A percentile compares a stretch with the other conserved stretches of the same genome.
Evolutionary conservation across 1,140 invertebrate species (phyloP).

Genomic region (Zaprionus ornatus): DNA sequence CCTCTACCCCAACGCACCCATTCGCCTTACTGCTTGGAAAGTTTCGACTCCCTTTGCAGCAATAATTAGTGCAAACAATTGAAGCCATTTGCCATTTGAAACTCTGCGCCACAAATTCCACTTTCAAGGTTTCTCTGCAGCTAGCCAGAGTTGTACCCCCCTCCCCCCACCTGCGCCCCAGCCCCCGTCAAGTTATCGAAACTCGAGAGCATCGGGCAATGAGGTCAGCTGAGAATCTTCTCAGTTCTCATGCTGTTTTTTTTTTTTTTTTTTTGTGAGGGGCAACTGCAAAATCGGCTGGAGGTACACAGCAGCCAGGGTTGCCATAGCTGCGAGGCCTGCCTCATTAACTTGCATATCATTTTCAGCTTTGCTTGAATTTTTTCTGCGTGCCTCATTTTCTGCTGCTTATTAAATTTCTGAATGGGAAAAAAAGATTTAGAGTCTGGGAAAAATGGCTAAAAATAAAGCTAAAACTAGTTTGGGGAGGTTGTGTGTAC

Average conservation of each 20-base stretch:
- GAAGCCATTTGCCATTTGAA: constrained; percentile 53
- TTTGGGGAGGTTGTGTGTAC: neutral
- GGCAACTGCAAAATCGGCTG: constrained; percentile 11
- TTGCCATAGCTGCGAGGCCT: constrained; percentile 55
- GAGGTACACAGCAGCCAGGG: constrained; percentile 19
- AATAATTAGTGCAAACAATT: constrained; percentile 82
- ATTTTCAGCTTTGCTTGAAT: neutral
- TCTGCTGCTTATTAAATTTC: neutral
- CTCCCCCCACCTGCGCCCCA: too few relatives aligned
- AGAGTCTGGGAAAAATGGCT: neutral
- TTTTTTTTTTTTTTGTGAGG: neutral
- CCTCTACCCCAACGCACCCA: neutral
- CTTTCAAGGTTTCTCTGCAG: constrained; percentile 22
- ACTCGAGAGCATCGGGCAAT: neutral
- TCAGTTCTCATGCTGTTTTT: neutral
- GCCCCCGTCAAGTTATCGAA: too few relatives aligned
- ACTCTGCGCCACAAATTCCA: constrained; percentile 55
- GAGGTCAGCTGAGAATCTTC: too few relatives aligned
- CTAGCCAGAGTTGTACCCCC: constrained; percentile 6
- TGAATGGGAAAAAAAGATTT: neutral
- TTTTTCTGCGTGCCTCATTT: neutral
- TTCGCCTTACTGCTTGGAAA: neutral
- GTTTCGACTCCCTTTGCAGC: constrained; percentile 16
- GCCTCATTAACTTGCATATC: constrained; percentile 20
- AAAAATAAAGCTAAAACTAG: neutral